Evolutionary conservation across 2,113 vertebrate genomes (phyloP), one percentile per base, ranked within the genome.

Genomic region (Pseudorhombus dupliciocellatus): DNA sequence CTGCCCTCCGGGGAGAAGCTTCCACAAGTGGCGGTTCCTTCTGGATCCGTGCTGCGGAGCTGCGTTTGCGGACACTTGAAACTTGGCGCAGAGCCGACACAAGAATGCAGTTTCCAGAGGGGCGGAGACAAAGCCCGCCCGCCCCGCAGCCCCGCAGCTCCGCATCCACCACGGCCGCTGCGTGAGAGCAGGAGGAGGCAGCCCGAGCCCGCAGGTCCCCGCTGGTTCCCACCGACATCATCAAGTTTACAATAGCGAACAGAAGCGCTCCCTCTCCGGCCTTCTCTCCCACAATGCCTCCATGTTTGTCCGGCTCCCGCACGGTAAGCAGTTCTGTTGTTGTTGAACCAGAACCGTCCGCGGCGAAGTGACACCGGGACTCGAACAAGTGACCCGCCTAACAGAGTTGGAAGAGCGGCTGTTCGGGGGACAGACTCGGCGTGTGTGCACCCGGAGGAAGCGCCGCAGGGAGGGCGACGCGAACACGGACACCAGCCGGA

Each of bases 91-190:
- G 75, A 72, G 77, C 85, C 78, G 37, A 57, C 78, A 70, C 54
- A 90, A 89, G 88, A 92, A 88, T 90, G 84, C 81, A 55, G 87
- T 87, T 87, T 83, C 60, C 15, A 60, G 73, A 70, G 90, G 91
- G 91, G 92, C 91, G 92, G 92, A 87, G 92, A 88, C 91, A 89
- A 85, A 37, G n/a, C 34, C 34, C 34, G 34, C 44, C 58, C 26
- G 31, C 2, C 31, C 25, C n/a, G 2, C 37, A 71, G 15, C 40
- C 59, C 25, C 20, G 1, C 37, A 22, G 31, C 3, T 28, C 73
- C 51, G 64, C 85, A 85, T 88, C 87, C 66, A 77, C 4, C 46
- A 30, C 37, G 77, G 40, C 4, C 40, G 46, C 18, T n/a, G 20
- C 20, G 46, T 46, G 42, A 16, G 46, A 50, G 46, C 46, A n/a